Evolutionary conservation across 2,888 invertebrate species (phyloP), one percentile per base, ranked within the genome.

Genomic region (Lacanobia wlatinum): DNA sequence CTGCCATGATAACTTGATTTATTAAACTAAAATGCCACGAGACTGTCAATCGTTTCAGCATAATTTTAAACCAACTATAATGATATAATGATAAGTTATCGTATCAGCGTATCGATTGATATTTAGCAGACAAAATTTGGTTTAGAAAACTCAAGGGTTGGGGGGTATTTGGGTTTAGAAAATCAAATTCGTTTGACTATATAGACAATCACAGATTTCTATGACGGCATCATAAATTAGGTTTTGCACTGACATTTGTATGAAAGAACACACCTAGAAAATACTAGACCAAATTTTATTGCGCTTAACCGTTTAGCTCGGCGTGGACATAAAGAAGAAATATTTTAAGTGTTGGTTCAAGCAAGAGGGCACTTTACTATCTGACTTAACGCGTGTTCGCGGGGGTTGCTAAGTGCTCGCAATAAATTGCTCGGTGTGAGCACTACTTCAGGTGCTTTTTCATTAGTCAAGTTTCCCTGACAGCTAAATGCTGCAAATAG

Each of bases 401-500:
- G 87, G 89, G 89, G 90, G 89, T 89, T 88, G 89, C 91, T 94
- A 94, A 94, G 94, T 94, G 94, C 93, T 89, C 78, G 90, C 90
- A 89, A 94, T 94, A 94, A 94, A 94, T 94, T 93, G 88, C 87
- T 88, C 88, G 83, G 87, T 85, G 88, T 88, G 87, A 89, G 90
- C 89, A 90, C 89, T 90, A 90, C 90, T 92, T 91, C 91, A 94
- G 93, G 93, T 94, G 89, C 88, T 91, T 92, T 91, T 92, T 92
- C 92, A 92, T 93, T 93, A 91, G 88, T 86, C 84, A 87, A 87
- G 89, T 88, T 89, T 90, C 79, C 84, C 87, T 86, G 85, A 86
- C 86, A 86, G 86, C 85, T 86, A 89, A 89, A 87, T 83, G 82
- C 80, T 84, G 73, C 71, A 76, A 80, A 73, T 77, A 83, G 63